A percentile compares a stretch with the other conserved stretches of the same genome.
Conservation (phyloP, 2,113 vertebrate species). For the Hydrochoerus hydrochaeris region DNA sequence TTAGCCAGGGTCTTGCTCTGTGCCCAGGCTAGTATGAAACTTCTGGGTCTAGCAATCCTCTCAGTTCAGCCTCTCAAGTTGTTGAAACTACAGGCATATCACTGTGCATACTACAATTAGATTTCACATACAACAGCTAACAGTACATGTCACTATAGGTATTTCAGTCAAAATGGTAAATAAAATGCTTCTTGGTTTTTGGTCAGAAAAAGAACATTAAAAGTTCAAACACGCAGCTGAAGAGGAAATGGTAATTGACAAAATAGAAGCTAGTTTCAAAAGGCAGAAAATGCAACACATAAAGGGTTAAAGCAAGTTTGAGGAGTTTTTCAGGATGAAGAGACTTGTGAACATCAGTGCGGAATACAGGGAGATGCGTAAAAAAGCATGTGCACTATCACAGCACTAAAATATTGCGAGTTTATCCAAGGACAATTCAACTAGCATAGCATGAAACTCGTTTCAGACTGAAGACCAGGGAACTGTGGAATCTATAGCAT, state of each 20-base stretch:
- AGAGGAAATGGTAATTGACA: not conserved
- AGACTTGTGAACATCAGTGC: no score
- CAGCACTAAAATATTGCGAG: accelerated
- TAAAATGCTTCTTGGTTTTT: not conserved
- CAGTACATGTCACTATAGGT: not conserved
- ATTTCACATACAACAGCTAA: not conserved
- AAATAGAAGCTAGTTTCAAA: not conserved
- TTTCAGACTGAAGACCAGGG: not conserved
- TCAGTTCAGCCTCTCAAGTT: not conserved
- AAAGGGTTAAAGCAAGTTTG: not conserved
- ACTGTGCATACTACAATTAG: not conserved
- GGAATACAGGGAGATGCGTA: not conserved
- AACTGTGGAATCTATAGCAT: no score
- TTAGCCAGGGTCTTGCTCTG: not conserved
- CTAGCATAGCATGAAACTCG: not conserved
- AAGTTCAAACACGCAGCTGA: not conserved
- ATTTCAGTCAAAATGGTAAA: constrained; percentile 16
- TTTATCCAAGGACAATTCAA: not conserved
- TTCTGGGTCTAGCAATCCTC: not conserved
- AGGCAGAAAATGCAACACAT: not conserved
- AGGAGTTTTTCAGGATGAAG: not conserved
- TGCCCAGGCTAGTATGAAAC: not conserved
- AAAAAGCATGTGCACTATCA: not conserved
- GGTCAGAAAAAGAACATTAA: not conserved
- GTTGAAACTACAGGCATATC: not conserved